Evolutionary conservation across 64 coral and sea anemone species (phyloP).

Genomic region (Pachyseris speciosa): DNA sequence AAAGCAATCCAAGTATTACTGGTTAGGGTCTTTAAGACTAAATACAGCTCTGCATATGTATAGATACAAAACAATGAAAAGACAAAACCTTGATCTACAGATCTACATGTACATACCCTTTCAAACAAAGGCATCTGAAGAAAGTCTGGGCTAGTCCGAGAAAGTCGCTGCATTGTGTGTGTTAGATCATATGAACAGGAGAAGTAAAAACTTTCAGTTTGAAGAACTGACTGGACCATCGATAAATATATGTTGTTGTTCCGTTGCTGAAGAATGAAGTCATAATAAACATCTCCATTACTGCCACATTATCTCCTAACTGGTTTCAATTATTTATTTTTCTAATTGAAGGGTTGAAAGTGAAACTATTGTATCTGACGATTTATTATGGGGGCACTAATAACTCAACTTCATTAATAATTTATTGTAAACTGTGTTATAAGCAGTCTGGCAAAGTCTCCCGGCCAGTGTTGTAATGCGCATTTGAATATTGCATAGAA

Average conservation of each 20-base stretch:
- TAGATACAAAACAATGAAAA: neutral
- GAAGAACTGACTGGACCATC: constrained; percentile 92
- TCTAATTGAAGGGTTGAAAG: too few species aligned
- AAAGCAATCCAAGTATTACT: too few species aligned
- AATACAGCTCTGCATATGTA: neutral
- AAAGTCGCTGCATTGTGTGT: constrained; percentile 95
- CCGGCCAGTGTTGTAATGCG: too few species aligned
- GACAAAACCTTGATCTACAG: neutral
- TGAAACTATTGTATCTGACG: too few species aligned
- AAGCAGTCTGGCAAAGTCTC: too few species aligned
- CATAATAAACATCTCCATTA: neutral
- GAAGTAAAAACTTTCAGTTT: constrained; percentile 98
- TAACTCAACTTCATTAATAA: too few species aligned
- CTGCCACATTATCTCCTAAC: too few species aligned
- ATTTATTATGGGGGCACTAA: too few species aligned
- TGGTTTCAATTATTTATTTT: too few species aligned
- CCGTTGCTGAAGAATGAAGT: constrained; percentile 64
- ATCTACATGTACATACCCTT: constrained; percentile 50
- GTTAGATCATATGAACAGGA: constrained; percentile 97
- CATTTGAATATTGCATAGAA: too few species aligned
- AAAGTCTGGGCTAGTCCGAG: constrained; percentile 96
- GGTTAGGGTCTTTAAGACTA: too few species aligned
- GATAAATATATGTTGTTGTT: constrained; percentile 91
- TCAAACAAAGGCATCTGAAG: constrained; percentile 97
- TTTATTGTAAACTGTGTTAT: too few species aligned